Conservation (phyloP, 2,113 vertebrate genomes). For the Pachypanchax playfairii region DNA sequence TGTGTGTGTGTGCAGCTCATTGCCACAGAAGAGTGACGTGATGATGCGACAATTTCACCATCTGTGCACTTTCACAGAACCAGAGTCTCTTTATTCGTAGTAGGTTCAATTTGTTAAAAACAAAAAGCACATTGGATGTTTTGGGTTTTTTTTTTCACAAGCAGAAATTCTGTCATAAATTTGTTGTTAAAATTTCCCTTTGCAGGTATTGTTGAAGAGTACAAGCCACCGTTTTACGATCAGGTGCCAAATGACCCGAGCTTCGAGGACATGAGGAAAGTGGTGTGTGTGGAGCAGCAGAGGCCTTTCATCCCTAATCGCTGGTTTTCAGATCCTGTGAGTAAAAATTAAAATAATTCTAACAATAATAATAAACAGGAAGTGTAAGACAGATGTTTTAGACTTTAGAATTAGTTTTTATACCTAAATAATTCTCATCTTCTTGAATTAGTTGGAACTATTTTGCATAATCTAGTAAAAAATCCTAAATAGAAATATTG, state of each 20-base stretch:
- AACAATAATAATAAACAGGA: too few species aligned
- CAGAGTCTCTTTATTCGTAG: too few species aligned
- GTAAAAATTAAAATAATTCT: slow-evolving; percentile 23
- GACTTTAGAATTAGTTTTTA: too few species aligned
- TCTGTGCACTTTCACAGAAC: too few species aligned
- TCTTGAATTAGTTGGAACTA: too few species aligned
- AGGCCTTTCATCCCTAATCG: slow-evolving; percentile 84
- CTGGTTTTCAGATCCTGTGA: slow-evolving; percentile 85
- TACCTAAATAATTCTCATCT: too few species aligned
- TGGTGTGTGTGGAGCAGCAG: slow-evolving; percentile 85
- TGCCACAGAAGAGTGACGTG: background rate
- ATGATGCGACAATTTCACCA: background rate
- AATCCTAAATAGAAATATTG: too few species aligned
- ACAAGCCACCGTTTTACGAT: slow-evolving; percentile 85
- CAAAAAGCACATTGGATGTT: too few species aligned
- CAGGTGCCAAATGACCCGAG: slow-evolving; percentile 84
- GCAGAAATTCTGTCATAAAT: background rate
- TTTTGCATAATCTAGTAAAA: too few species aligned
- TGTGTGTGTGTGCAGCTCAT: background rate
- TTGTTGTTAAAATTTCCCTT: background rate
- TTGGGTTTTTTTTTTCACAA: too few species aligned
- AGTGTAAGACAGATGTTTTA: too few species aligned
- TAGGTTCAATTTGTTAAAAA: too few species aligned
- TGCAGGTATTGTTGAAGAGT: slow-evolving; percentile 83
- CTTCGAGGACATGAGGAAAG: slow-evolving; percentile 86